Evolutionary conservation across 2,797 vertebrate species (phyloP).

Genomic region (Crocodylus rhombifer): DNA sequence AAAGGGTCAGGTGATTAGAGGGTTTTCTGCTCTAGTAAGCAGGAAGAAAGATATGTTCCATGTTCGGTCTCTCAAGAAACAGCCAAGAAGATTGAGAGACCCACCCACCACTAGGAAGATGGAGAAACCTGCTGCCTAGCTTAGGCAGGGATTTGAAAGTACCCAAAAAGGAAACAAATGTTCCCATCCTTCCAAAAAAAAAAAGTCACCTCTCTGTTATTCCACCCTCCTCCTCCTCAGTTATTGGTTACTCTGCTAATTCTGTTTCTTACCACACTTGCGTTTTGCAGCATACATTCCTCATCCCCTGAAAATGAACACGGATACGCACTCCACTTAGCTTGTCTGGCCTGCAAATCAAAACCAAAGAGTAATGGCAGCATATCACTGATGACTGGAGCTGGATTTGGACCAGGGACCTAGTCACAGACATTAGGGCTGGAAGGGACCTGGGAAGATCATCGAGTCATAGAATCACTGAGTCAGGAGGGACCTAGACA

Average conservation of each 20-base stretch:
- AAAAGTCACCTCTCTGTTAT: background rate
- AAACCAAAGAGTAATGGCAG: background rate
- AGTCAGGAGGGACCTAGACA: too few species aligned
- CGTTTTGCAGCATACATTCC: accelerated
- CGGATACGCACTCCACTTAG: background rate
- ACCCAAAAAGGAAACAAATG: background rate
- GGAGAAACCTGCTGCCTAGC: too few species aligned
- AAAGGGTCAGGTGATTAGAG: background rate
- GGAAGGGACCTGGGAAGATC: too few species aligned
- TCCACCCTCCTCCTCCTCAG: accelerated
- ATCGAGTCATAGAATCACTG: too few species aligned
- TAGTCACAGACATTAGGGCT: too few species aligned
- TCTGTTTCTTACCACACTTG: accelerated
- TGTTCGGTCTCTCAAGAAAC: background rate
- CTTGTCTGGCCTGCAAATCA: background rate
- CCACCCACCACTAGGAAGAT: too few species aligned
- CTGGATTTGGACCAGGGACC: background rate
- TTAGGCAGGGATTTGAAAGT: background rate
- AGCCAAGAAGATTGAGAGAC: background rate
- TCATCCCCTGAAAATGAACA: slow-evolving; percentile 56
- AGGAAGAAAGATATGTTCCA: background rate
- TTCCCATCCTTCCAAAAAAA: background rate
- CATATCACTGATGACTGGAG: background rate
- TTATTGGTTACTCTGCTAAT: accelerated
- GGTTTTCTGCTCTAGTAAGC: background rate